Evolutionary conservation across 2,888 invertebrate genomes (phyloP), one percentile per base, ranked within the genome.

Genomic region (Acrocyrtus sp.): DNA sequence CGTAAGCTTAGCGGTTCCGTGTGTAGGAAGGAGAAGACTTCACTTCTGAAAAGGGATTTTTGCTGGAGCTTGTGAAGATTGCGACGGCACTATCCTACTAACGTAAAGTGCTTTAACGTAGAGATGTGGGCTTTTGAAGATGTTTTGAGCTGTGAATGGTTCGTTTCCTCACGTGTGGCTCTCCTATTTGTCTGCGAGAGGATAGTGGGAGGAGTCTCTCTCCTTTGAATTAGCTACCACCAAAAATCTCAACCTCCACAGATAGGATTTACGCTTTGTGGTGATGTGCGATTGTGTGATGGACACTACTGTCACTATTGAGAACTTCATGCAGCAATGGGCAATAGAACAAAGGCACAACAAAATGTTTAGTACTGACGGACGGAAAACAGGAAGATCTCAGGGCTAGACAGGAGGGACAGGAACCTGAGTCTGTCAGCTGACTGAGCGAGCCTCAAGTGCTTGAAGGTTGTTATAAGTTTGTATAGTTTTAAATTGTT

Each of bases 161-260:
- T 27, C 29, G 45, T 48, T 60, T n/a, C 29, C 54, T 60, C 68
- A 60, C 68, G 68, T 68, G 68, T 51, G 60, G 68, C 41, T 60
- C 68, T 60, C 60, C 41, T 47, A 68, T 68, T 68, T 53, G 68
- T 50, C 48, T 50, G 12, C 41, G 22, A 3, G 10, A 26, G n/a
- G n/a, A 19, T 8, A 24, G 43, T 57, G 67, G 67, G 67, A 43
- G 60, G 68, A 60, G 43, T 60, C 60, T 53, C 39, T 15, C 45
- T 19, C 1, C 27, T 67, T 67, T 67, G 58, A 67, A 67, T 51
- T 21, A n/a, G 10, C 50, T 58, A 54, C 67, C 58, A 67, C 67
- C 67, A 58, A 58, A 57, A 67, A 15, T 27, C 27, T 43, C 4
- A 24, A 26, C 3, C 19, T 47, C 17, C 21, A 17, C 4, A 17